Base-by-base conservation (phyloP, 2,888 invertebrate genomes). In the Trimorus sp. region DNA sequence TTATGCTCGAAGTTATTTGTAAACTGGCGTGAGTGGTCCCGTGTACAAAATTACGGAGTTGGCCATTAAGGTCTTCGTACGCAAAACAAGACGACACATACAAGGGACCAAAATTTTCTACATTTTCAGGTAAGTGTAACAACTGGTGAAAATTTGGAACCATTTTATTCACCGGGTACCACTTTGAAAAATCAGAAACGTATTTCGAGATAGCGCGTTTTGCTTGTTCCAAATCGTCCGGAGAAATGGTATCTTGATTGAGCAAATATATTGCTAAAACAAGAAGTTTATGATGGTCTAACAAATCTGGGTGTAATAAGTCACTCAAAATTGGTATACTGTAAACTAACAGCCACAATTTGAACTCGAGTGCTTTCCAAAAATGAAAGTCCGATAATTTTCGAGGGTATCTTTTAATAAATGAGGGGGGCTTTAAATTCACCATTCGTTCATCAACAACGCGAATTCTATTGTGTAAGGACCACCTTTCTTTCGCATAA, bases 291-390 rank as follows among this genome's bases (percentile, higher is more conserved):
- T 85, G 79, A 51, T 86, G 87, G 7, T 82, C n/a, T 36, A 84
- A 80, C 60, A 77, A 84, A 36, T 65, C 40, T 7, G 54, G 16
- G 5, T 15, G 14, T 83, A 87, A 79, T 51, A 85, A 56, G 37
- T 78, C 78, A 49, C 69, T n/a, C 40, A 87, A 65, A 58, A 85
- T 58, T n/a, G 82, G 82, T 48, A 85, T n/a, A 8, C 83, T 84
- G 60, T 85, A 87, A n/a, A 76, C 56, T 8, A 84, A 56, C 7
- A 84, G 40, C 69, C 73, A 84, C 11, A 42, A 9, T 80, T 84
- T 84, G 0, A 85, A 54, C 48, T 85, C 86, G 0, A 62, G 68
- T 0, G 82, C 83, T 75, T 87, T 85, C 84, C 84, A 86, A 69
- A 84, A 73, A 3, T 37, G 54, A 9, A 62, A 60, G 48, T 85